Base-by-base conservation (phyloP, 1,140 invertebrate genomes). In the Cephus cinctus region DNA sequence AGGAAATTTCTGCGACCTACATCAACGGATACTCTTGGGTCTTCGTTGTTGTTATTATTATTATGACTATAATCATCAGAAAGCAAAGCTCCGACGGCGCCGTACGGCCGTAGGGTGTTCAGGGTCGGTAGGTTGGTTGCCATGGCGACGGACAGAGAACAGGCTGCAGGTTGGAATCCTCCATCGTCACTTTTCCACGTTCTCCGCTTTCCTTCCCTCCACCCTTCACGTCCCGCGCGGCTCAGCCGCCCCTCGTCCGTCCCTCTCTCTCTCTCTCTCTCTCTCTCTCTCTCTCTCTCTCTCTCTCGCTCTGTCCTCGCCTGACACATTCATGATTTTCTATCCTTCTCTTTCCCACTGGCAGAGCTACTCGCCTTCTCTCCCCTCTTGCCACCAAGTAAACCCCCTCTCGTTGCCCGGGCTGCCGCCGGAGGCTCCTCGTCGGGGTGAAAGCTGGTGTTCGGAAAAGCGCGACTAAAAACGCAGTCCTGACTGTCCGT, bases 121-220 rank as follows among this genome's bases (percentile, higher is more conserved):
- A 65, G 63, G 61, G 61, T 60, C 59, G 57, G 63, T 65, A 61
- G 61, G 61, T 60, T 57, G 57, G 63, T 65, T 62, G 59, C 61
- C 61, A 65, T 65, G 63, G 57, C 55, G 43, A 65, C 59, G 47
- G 40, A 50, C 52, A 57, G 59, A n/a, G 59, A 56, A 59, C 52
- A 51, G 59, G 43, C 45, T 47, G 55, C 51, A 58, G 58, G 55
- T 56, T 59, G 60, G 58, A 61, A 63, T 59, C 57, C 45, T 58
- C 48, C 57, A 57, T 64, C 34, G 25, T 11, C 18, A 40, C 52
- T 64, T 59, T 59, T 62, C 47, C 50, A 53, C 53, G 43, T 54
- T 54, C 54, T 43, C 43, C 18, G 27, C 31, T 44, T 30, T 27
- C 48, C 34, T 19, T 22, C 32, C 32, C 16, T 19, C 32, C 34